Evolutionary conservation across 2,113 vertebrate species (phyloP), one percentile per base, ranked within the genome.

Genomic region (Cricetomys ansorgei): DNA sequence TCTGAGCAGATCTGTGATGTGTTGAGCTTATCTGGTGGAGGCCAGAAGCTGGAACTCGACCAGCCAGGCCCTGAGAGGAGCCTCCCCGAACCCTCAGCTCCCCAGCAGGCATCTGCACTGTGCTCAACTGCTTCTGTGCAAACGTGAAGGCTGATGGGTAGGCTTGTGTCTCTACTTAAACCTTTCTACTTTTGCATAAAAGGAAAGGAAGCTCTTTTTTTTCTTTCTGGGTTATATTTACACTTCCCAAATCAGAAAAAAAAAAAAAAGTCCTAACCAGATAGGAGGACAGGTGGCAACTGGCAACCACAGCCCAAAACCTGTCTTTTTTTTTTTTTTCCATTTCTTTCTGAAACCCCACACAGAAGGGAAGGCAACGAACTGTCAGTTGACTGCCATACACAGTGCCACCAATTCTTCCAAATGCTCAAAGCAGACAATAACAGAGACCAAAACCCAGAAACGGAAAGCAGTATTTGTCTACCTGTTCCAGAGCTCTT

Each of bases 251-350:
- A 94, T 13, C 21, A 97, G 80, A 97, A 92, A 88, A 96, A 97
- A 88, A 95, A 97, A 96, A 90, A 72, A 96, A 97, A 88, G 97
- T 97, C 97, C 84, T 79, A 75, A 93, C 85, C 94, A 48, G 80
- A 87, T 87, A 97, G 95, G 94, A 19, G 9, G 64, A 97, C 98
- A 81, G 97, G 75, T 98, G 97, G 94, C 97, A 98, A 96, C n/a
- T 34, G 96, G 97, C 96, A 88, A 97, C 80, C 57, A 96, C 94
- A 98, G 43, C 7, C 31, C 37, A 80, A 57, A 88, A 50, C 59
- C 5, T 95, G 37, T 92, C 79, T 73, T 55, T 59, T 27, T 23
- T 83, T 85, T 91, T 88, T 94, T 95, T 92, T 65, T 95, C 95
- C 97, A 97, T 96, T 97, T 95, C 43, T 97, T 94, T 80, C 53